Percentiles rank a stretch among this genome's conserved stretches.
Conservation (phyloP, 2,888 invertebrate genomes). For the Metacarcinus magister region DNA sequence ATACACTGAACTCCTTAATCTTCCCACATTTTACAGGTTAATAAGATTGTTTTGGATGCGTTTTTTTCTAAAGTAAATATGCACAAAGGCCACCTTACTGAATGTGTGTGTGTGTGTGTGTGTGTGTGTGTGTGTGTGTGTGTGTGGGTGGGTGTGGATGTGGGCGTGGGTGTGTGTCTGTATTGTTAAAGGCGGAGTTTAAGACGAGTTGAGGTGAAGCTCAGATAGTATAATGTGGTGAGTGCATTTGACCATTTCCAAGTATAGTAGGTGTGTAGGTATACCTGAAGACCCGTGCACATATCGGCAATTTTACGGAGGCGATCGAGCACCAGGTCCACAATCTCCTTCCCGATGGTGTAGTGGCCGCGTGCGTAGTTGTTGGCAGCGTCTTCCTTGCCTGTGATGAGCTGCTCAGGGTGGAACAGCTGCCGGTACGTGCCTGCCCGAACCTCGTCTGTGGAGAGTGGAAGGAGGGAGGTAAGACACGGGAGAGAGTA, state of each 20-base stretch:
- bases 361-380: constrained; percentile 10
- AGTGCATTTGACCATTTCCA: too few species aligned
- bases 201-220: too few species aligned
- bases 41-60: too few species aligned
- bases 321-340: constrained; percentile 5
- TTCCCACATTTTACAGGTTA: too few species aligned
- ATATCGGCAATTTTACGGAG: neutral
- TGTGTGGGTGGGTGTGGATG: neutral
- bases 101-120: neutral
- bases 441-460: neutral
- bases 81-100: too few species aligned
- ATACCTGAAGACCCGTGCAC: neutral
- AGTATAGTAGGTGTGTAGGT: neutral
- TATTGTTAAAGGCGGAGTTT: too few species aligned
- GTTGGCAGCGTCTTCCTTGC: constrained; percentile 13
- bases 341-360: constrained; percentile 19
- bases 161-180: neutral
- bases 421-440: neutral
- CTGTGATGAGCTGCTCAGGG: too few species aligned
- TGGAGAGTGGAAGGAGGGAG: neutral
- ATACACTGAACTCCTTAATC: too few species aligned
- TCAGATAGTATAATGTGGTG: too few species aligned
- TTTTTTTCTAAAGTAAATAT: too few species aligned
- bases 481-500: too few species aligned
- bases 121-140: constrained; percentile 9